These are phyloP conservation scores for Orientallactaga sibirica DNA, from an alignment of 2,797 vertebrate genomes.

Conservation along the genomic window DNA sequence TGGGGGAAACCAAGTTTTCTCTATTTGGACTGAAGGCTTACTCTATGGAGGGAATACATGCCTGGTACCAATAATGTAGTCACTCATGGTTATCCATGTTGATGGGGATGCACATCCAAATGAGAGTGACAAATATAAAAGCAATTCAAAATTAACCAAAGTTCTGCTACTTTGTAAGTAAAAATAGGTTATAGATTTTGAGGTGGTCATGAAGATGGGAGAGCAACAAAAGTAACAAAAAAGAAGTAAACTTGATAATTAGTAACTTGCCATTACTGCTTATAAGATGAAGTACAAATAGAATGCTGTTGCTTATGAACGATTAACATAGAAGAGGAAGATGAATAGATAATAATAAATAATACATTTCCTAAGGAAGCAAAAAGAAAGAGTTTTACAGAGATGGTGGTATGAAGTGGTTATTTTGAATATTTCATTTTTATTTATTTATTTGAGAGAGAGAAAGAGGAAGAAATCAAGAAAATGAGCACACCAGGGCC, in stretches of 20 bases:
- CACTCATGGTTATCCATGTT: background rate
- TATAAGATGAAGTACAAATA: background rate
- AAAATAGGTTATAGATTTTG: background rate
- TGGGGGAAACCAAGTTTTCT: no score
- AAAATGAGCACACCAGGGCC: no score
- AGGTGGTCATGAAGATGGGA: background rate
- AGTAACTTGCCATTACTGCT: background rate
- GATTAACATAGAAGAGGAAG: background rate
- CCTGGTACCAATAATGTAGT: background rate
- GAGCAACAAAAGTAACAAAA: no score
- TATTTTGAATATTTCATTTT: no score
- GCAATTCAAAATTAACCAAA: background rate
- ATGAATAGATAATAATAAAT: background rate
- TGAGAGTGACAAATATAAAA: background rate
- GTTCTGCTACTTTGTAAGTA: background rate
- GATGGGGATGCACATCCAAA: background rate
- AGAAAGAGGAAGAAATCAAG: no score
- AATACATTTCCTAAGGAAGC: background rate
- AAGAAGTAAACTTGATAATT: background rate
- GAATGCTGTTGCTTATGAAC: background rate
- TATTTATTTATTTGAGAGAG: no score
- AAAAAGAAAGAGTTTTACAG: background rate
- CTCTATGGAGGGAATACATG: no score
- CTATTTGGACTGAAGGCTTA: no score
- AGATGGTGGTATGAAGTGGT: no score